Conservation (phyloP, 2,113 vertebrate species). For the Pelecanus crispus region DNA sequence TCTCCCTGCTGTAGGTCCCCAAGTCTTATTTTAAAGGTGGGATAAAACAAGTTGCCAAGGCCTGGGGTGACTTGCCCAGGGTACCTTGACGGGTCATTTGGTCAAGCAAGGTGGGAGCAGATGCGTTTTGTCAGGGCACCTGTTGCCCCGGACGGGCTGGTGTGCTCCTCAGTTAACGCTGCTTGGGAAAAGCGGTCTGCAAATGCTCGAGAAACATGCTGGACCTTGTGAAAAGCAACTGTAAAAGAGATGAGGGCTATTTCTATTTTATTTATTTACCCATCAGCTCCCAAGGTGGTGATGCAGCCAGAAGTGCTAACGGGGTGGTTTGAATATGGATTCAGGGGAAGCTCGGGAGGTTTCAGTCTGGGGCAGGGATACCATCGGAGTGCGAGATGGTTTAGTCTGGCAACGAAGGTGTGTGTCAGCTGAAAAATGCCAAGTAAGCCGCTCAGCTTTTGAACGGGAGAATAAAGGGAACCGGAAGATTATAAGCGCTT, state of each 20-base stretch:
- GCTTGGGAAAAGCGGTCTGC: background rate
- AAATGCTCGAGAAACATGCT: background rate
- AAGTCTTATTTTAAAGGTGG: background rate
- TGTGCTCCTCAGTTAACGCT: background rate
- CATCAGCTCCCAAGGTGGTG: background rate
- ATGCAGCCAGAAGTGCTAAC: background rate
- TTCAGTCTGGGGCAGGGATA: background rate
- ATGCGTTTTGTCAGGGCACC: background rate
- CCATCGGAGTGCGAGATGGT: rapidly evolving
- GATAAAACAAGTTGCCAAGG: background rate
- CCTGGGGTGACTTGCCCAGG: background rate
- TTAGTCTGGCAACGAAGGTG: background rate
- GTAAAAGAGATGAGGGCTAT: background rate
- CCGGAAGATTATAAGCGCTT: background rate
- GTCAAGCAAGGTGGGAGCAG: background rate
- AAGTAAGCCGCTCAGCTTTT: background rate
- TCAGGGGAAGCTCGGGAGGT: background rate
- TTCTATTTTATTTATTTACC: background rate
- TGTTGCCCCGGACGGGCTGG: background rate
- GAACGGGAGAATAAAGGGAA: background rate
- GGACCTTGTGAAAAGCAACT: background rate
- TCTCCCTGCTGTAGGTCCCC: background rate
- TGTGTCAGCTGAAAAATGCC: background rate
- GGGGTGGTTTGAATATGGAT: background rate
- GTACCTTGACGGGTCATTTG: background rate